These are phyloP conservation scores for Proisotoma minuta DNA, from an alignment of 2,888 invertebrate species.

Conservation along the genomic window DNA sequence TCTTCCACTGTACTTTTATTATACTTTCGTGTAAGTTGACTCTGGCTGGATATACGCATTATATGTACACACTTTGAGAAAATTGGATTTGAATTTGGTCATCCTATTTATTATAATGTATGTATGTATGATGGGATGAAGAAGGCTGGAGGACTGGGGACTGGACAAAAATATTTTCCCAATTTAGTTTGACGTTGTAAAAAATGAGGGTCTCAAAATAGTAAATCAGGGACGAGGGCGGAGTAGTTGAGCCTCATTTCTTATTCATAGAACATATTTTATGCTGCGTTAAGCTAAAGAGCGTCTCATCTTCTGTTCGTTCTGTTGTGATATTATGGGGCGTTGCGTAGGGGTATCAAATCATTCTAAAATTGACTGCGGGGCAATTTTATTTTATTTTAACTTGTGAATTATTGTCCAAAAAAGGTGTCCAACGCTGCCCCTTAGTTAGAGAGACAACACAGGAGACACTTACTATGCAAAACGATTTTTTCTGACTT, in stretches of 20 bases:
- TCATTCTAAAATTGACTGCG: too few species aligned
- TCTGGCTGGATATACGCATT: background rate
- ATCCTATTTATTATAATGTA: too few species aligned
- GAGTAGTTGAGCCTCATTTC: constrained; percentile 24
- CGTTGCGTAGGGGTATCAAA: too few species aligned
- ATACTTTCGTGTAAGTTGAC: background rate
- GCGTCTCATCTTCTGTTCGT: too few species aligned
- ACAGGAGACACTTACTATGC: too few species aligned
- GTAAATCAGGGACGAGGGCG: constrained; percentile 19
- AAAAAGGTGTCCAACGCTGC: too few species aligned
- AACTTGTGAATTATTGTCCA: too few species aligned
- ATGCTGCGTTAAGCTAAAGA: background rate
- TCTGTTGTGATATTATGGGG: too few species aligned
- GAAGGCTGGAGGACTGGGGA: background rate
- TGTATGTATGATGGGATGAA: too few species aligned
- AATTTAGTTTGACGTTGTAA: background rate
- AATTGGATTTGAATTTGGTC: constrained; percentile 4
- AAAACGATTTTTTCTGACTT: too few species aligned
- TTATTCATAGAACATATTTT: constrained; percentile 14
- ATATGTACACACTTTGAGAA: background rate
- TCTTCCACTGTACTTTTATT: background rate
- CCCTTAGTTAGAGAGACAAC: too few species aligned
- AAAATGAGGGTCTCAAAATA: constrained; percentile 16
- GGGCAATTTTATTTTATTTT: background rate
- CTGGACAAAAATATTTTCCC: constrained; percentile 6